These are phyloP conservation scores for Ptychodera flava DNA, from an alignment of 35 echinoderm and acorn worm genomes.

Conservation along the genomic window DNA sequence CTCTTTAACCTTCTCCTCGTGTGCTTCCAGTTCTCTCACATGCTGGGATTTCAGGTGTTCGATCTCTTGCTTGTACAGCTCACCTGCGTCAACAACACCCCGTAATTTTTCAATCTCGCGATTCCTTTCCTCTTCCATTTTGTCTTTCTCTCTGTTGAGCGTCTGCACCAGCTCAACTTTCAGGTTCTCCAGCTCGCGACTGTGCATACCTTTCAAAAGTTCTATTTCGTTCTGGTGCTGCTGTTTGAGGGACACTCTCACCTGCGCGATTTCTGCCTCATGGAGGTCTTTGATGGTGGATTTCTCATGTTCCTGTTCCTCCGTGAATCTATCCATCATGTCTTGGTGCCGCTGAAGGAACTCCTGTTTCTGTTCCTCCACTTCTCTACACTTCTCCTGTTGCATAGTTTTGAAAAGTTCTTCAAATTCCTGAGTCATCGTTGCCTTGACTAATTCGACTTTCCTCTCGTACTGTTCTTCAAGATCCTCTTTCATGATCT, in stretches of 20 bases:
- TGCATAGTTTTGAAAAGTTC: conserved; percentile 67
- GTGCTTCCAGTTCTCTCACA: conserved; percentile 41
- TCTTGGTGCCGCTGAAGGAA: conserved; percentile 73
- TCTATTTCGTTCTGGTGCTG: neutral
- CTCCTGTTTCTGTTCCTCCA: conserved; percentile 67
- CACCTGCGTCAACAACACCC: conserved; percentile 5
- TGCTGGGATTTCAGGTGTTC: conserved; percentile 40
- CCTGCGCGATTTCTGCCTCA: conserved; percentile 36
- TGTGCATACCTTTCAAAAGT: neutral
- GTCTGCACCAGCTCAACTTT: neutral
- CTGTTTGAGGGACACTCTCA: neutral
- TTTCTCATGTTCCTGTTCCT: conserved; percentile 61
- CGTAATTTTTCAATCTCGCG: neutral
- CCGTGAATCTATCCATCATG: conserved; percentile 82
- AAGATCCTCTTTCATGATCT: conserved; percentile 56
- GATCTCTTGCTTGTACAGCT: conserved; percentile 41
- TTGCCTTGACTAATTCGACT: conserved; percentile 73
- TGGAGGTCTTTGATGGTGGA: conserved; percentile 41
- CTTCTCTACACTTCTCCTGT: conserved; percentile 42
- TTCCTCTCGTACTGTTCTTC: conserved; percentile 77
- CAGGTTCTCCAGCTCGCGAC: neutral
- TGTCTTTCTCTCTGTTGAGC: conserved; percentile 25
- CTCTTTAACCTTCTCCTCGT: conserved; percentile 52
- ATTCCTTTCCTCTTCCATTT: neutral
- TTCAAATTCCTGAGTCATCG: conserved; percentile 83